Conservation (phyloP, 2,797 vertebrate genomes). For the Coccyzus lansbergi region DNA sequence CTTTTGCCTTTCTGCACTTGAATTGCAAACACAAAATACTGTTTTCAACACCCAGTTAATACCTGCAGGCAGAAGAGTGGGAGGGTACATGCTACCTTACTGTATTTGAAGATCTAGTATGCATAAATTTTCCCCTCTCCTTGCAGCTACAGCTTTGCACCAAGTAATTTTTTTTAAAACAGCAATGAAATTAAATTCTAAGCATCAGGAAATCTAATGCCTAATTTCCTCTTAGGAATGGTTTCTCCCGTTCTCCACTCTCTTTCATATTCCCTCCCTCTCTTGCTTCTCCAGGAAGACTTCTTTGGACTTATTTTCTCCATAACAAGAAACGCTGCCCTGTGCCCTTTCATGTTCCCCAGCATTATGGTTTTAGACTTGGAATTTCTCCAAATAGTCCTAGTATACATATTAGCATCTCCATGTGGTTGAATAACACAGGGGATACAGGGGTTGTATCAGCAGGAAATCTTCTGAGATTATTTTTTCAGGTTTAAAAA, state of each 20-base stretch:
- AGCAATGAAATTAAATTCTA: not conserved
- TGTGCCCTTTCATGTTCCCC: not conserved
- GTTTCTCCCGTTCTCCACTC: not conserved
- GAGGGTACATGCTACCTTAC: not conserved
- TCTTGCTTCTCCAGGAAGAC: not conserved
- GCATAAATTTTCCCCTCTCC: not conserved
- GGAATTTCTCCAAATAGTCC: not conserved
- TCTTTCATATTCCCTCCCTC: not conserved
- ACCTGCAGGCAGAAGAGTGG: not conserved
- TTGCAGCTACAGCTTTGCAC: not conserved
- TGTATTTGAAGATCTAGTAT: not conserved
- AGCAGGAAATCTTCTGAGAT: not conserved
- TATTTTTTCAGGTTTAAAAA: not conserved
- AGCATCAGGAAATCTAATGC: not conserved
- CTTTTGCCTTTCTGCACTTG: not conserved
- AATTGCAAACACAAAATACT: not conserved
- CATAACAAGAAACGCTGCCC: not conserved
- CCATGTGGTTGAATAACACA: not conserved
- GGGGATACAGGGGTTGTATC: not conserved
- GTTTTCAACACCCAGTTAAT: not conserved
- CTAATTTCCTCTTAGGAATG: not conserved
- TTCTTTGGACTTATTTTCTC: not conserved
- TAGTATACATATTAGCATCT: not conserved
- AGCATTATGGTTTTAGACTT: not conserved
- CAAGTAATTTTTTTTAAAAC: not conserved